These are phyloP conservation scores for Brachystomella parvula DNA, from an alignment of 1,140 invertebrate species.

Conservation along the genomic window DNA sequence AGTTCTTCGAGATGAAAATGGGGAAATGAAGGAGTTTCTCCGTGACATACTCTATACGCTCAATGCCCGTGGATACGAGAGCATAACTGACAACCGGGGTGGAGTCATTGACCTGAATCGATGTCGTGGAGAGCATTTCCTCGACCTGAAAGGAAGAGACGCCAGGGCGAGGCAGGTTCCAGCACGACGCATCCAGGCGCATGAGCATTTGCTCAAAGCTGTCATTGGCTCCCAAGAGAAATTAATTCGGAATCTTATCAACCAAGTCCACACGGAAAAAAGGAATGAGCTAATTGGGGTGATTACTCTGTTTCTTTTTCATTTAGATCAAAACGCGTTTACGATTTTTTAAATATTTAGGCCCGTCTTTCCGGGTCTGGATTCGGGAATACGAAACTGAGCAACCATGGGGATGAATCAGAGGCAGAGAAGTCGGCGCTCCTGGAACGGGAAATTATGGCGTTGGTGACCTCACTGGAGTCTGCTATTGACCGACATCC, in stretches of 20 bases:
- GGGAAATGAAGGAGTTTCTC: conserved; percentile 19
- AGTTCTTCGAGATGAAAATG: neutral
- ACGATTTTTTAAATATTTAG: neutral
- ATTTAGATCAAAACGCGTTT: neutral
- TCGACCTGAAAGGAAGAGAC: conserved; percentile 32
- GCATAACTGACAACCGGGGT: conserved; percentile 25
- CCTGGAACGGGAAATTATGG: conserved; percentile 22
- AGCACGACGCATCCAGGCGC: neutral
- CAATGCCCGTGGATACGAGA: conserved; percentile 30
- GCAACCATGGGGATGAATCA: neutral
- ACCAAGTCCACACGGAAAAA: conserved; percentile 13
- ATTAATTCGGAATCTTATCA: conserved; percentile 20
- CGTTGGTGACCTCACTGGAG: conserved; percentile 19
- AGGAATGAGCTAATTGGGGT: conserved; percentile 4
- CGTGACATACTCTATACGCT: conserved; percentile 28
- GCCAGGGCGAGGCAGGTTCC: neutral
- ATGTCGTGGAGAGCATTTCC: conserved; percentile 22
- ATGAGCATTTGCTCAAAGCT: conserved; percentile 28
- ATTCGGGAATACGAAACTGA: no score
- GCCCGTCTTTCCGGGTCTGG: neutral
- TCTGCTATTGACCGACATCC: conserved; percentile 10
- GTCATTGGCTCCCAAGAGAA: conserved; percentile 28
- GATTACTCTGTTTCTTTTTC: neutral
- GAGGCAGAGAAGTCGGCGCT: neutral
- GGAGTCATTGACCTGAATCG: conserved; percentile 24